Base-by-base conservation (phyloP, 1,140 invertebrate genomes). In the Diorhabda elongata region DNA sequence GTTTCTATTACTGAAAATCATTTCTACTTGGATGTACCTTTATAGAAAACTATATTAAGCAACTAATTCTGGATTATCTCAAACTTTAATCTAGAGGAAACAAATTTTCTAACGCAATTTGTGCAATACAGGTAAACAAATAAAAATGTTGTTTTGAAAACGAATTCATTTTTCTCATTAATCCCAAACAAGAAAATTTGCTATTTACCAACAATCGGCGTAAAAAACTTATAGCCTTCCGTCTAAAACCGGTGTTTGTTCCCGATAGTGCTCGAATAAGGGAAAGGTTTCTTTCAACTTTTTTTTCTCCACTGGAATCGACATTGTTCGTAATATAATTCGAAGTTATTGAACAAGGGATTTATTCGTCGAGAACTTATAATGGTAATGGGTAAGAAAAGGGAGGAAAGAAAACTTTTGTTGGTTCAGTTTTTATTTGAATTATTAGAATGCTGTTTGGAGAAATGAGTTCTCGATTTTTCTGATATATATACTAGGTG, bases 271-370 rank as follows among this genome's bases (percentile, higher is more conserved):
- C 47, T 52, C 47, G 47, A 52, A 52, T 6, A 6, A 52, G 6
- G n/a, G 6, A 52, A 52, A n/a, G n/a, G 47, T 52, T 52, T 52
- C 47, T 52, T 52, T 52, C 47, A 52, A 52, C 47, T 52, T 52
- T 52, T 52, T 52, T 52, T 26, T 26, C 26, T 26, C 4, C 6
- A n/a, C 47, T 52, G 47, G n/a, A 52, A 52, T 52, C 47, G 47
- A 52, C 47, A 52, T 52, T 52, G 47, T 52, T 52, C 47, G 47
- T 52, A 52, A 52, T 52, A 52, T 52, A 52, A 52, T 52, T 52
- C 47, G 47, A 52, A 52, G 47, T 52, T 52, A 52, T 52, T 52
- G 47, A 52, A 52, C 47, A 52, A 8, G 47, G n/a, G 47, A 52
- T 52, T 52, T 52, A 52, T 52, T 52, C 47, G 47, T 8, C 47